Evolutionary conservation across 2,888 invertebrate species (phyloP), one percentile per base, ranked within the genome.

Genomic region (Thymelicus sylvestris): DNA sequence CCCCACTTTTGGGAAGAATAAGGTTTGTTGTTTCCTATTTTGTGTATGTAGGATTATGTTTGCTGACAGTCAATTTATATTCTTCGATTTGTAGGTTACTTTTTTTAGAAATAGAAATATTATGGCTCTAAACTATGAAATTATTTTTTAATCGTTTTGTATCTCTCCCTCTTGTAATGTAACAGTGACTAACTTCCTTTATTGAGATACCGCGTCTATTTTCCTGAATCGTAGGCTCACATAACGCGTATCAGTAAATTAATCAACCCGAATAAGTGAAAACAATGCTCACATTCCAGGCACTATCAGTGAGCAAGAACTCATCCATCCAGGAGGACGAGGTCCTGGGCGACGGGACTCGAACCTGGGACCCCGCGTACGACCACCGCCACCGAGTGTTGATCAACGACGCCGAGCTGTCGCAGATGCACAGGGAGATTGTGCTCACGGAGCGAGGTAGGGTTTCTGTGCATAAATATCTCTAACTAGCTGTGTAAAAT

Each of bases 401-500:
- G 0, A 77, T 89, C 50, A 86, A 81, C 63, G 87, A 89, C 15
- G 77, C 74, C 0, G 89, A 89, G 13, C 74, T 88, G 4, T 81
- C 85, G n/a, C 86, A 83, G 61, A 77, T 84, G 83, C 87, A 87
- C 15, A 76, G 87, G 15, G 91, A 91, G 74, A 84, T 92, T 1
- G 81, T 89, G 8, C 76, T 91, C 0, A 86, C 84, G 41, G 92
- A 90, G 41, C 78, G 91, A 81, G 91, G 92, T 91, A 39, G 48
- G 78, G 8, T 38, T 13, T 61, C n/a, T 41, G 24, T 31, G 31
- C 31, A 60, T 62, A n/a, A n/a, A n/a, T 50, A 19, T 64, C 31
- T n/a, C 24, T 59, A 59, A 38, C n/a, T n/a, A n/a, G n/a, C n/a
- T n/a, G n/a, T n/a, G n/a, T n/a, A n/a, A n/a, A n/a, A n/a, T n/a